phyloP scores from a whole-genome alignment of 2,888 invertebrate species.

The Pandemis heparana region DNA sequence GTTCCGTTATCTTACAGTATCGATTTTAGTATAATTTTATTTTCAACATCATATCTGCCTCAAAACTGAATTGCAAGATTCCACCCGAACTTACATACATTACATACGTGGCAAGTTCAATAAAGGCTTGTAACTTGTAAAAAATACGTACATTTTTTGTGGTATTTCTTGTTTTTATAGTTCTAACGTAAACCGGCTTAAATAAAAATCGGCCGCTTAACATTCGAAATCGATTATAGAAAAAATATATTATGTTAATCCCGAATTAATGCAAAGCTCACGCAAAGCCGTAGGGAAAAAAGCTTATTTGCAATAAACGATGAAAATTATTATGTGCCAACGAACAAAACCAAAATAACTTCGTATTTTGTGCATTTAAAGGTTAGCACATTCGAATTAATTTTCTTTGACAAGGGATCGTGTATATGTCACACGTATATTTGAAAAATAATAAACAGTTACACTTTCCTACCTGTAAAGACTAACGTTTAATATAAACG shows the following conservation, averaged over 20 bases:
- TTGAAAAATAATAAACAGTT: slow-evolving; percentile 6
- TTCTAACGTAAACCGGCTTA: neutral
- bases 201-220: neutral
- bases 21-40: too few relatives aligned
- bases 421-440: slow-evolving; percentile 4
- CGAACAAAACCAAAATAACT: neutral
- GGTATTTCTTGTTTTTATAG: too few relatives aligned
- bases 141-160: too few relatives aligned
- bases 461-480: neutral
- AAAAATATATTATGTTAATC: neutral
- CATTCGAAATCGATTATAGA: neutral
- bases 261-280: neutral
- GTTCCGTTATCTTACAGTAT: neutral
- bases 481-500: too few relatives aligned
- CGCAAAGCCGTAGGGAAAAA: neutral
- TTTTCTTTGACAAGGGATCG: slow-evolving; percentile 8
- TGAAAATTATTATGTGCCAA: neutral
- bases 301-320: neutral
- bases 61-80: too few relatives aligned
- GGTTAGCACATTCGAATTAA: slow-evolving; percentile 2
- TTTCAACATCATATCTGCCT: too few relatives aligned
- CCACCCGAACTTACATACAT: too few relatives aligned
- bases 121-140: too few relatives aligned
- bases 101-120: too few relatives aligned
- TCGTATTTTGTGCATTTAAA: neutral